Base-by-base conservation (phyloP, 2,113 vertebrate genomes). In the Carettochelys insculpta region DNA sequence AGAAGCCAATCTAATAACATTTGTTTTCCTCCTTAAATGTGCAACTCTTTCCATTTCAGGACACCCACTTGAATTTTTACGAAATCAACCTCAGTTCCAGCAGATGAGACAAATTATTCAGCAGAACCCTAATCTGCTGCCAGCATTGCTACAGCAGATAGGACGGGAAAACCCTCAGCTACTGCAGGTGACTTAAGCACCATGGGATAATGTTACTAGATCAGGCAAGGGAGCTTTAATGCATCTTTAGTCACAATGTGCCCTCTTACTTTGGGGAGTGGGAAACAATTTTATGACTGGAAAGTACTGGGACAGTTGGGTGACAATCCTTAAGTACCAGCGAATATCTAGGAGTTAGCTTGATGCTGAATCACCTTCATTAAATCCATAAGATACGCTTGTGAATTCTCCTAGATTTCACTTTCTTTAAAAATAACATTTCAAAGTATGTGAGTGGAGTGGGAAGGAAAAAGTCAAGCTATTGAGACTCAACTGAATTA, bases 61-160 rank as follows among this genome's bases (percentile, higher is more conserved):
- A 53, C 99, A 99, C 96, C 99, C 99, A 10, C 97, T 99, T 96
- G 98, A 98, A 96, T 99, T 99, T 98, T 98, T 99, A 90, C 97
- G 98, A 95, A 99, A 98, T 97, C 99, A 99, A 95, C 99, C 99
- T 82, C 99, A 99, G 94, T 99, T 99, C 95, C 98, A 99, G 68
- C 98, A 99, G 94, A 99, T 99, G 99, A 98, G 99, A 95, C 99
- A 99, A 97, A 98, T 99, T 96, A 99, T 99, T 97, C 99, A 99
- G 94, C 99, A 99, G 97, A 99, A 99, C 90, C 98, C 99, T 34
- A 98, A 99, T 81, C 95, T 99, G 93, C 98, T 99, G 85, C 99
- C 99, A 1, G 98, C 99, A 14, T 96, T 99, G 91, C 97, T 99
- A 95, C 99, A 99, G 94, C 99, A 99, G 95, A 99, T 99, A 85